Evolutionary conservation across 2,888 invertebrate species (phyloP), one percentile per base, ranked within the genome.

Genomic region (Trimorus sp.): DNA sequence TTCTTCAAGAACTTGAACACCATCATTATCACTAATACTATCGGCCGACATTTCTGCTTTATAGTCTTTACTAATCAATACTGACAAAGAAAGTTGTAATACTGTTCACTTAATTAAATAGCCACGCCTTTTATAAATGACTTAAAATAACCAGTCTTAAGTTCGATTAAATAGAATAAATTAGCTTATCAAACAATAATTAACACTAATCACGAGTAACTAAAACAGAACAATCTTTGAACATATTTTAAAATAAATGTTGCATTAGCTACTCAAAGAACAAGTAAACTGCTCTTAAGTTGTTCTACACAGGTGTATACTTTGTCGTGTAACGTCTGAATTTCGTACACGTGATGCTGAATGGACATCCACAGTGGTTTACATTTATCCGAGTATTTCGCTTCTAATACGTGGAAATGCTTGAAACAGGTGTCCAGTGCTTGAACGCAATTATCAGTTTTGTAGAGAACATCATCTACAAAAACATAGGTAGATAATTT

Each of bases 341-440:
- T 51, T 51, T 37, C 63, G 14, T 51, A 63, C n/a, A 62, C n/a
- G 16, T 62, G 11, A 51, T n/a, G n/a, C n/a, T n/a, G n/a, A n/a
- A n/a, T n/a, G n/a, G n/a, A n/a, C n/a, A n/a, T 70, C 69, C 69
- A 70, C 9, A 70, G 16, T 0, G 26, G 16, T 51, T 70, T 59
- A 16, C 69, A 70, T 26, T 59, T 70, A 12, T 70, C 60, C 6
- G 70, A 7, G 9, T 70, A 70, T 14, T 51, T 12, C n/a, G 59
- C 59, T 59, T 60, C n/a, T 26, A 70, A 53, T 0, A 37, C 59
- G 26, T 56, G 56, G 45, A 70, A 60, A 14, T 51, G 9, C 42
- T 70, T 60, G 36, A 56, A 70, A 12, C 65, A 69, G 38, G 48
- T 51, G 56, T 81, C 81, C 0, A 81, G 26, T 11, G 66, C 45